Conservation (phyloP, 2,888 invertebrate genomes). For the Nomada fabriciana region DNA sequence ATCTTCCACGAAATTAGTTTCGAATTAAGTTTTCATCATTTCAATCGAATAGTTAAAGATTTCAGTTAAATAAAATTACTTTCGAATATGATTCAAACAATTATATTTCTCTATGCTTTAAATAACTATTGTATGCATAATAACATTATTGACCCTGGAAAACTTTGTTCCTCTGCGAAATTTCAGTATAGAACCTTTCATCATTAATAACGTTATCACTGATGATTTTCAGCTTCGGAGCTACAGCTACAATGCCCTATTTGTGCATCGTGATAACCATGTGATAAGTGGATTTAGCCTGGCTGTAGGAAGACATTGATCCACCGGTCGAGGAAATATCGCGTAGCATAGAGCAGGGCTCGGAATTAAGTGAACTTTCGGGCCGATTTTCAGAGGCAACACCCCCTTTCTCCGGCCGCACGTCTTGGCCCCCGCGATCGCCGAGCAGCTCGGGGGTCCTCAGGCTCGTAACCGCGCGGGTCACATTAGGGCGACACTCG, state of each 20-base stretch:
- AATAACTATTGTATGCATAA: not conserved
- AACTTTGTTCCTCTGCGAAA: not conserved
- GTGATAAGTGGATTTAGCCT: conserved; percentile 39
- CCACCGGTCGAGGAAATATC: conserved; percentile 19
- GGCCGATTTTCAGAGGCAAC: no score
- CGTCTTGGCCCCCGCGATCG: no score
- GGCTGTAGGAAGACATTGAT: conserved; percentile 35
- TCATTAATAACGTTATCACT: conserved; percentile 28
- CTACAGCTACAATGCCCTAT: conserved; percentile 18
- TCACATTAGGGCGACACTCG: no score
- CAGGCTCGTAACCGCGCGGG: no score
- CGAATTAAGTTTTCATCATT: not conserved
- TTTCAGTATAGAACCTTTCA: not conserved
- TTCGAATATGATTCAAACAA: not conserved
- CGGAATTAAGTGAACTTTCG: no score
- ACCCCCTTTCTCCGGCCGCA: no score
- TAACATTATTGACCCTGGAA: conserved; percentile 2
- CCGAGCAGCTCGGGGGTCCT: no score
- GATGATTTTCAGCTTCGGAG: conserved; percentile 21
- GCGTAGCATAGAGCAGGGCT: conserved; percentile 2
- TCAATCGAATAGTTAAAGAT: not conserved
- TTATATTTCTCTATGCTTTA: not conserved
- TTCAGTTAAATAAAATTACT: not conserved
- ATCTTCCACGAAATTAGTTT: not conserved
- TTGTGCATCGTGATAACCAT: conserved; percentile 24